Base-by-base conservation (phyloP, 23 tunicate species). In the Phallusia fumigata region DNA sequence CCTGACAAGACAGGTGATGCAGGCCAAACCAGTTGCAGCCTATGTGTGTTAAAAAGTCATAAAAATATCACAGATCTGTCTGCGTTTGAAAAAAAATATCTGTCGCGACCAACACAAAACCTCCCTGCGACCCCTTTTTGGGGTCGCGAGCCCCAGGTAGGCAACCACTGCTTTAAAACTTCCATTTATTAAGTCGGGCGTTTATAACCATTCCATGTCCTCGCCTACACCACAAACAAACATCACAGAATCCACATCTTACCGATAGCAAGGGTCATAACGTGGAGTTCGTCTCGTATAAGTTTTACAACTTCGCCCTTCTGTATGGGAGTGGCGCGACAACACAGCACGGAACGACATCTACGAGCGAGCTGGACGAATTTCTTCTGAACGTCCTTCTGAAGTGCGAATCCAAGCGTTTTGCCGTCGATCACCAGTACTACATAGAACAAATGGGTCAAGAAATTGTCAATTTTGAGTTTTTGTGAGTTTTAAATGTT, bases 271-370 rank as follows among this genome's bases (percentile, higher is more conserved):
- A 90, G 80, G 3, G 99, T 90, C 99, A 95, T 90, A 51, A 90
- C 95, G 13, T 90, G 52, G 15, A 90, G 86, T 78, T 90, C 85
- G 44, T 90, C 86, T 30, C 87, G 75, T 30, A 90, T 86, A 76
- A 90, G 90, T 65, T 94, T 94, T 74, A 96, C 93, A 22, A 96
- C 93, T 58, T 91, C 90, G 21, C 99, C 99, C 65, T 96, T 96
- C 75, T 90, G 96, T 31, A 87, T 32, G 77, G 99, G 99, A 26
- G 99, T 96, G 16, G 99, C 96, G 21, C 99, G 83, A 65, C 99
- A 96, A 53, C 96, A 95, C 28, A 96, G 82, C 52, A 96, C 99
- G 35, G 99, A 91, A 0, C 90, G 78, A 79, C 95, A 90, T 34
- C 86, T 53, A 18, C 92, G 87, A 30, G 96, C 92, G 0, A 96